Evolutionary conservation across 2,797 vertebrate species (phyloP).

Genomic region (Otolemur crassicaudatus): DNA sequence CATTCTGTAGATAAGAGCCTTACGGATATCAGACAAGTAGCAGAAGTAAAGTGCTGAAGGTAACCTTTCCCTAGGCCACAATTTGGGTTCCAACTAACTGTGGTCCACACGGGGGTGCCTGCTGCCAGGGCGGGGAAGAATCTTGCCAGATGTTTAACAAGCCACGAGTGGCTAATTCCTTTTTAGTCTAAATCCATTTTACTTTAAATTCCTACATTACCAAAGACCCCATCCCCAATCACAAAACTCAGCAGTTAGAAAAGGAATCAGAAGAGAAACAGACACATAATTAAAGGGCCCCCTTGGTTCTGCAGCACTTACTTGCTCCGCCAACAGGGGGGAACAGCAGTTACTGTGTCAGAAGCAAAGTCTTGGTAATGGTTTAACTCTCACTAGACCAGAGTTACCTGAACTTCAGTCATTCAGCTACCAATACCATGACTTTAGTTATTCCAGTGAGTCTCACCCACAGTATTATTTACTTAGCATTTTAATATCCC

Average conservation of each 20-base stretch:
- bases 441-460: not conserved
- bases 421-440: not conserved
- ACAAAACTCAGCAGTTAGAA: constrained; percentile 1
- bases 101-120: not conserved
- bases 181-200: constrained; percentile 13
- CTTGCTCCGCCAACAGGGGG: not conserved
- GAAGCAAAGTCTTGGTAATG: not conserved
- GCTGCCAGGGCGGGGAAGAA: not conserved
- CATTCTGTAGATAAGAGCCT: not conserved
- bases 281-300: not conserved
- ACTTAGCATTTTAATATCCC: not conserved
- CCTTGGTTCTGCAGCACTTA: not conserved
- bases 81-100: not conserved
- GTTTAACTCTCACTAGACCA: not conserved
- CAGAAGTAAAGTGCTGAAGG: not conserved
- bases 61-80: not conserved
- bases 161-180: not conserved
- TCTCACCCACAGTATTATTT: not conserved
- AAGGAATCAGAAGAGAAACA: not conserved
- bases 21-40: not conserved
- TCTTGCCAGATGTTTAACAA: constrained; percentile 11
- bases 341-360: not conserved
- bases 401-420: not conserved
- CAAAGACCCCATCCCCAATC: not conserved
- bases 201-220: not conserved